Percentiles rank a stretch among this genome's conserved stretches.
Conservation (phyloP, 2,888 invertebrate species). For the Barypeithes pellucidus region DNA sequence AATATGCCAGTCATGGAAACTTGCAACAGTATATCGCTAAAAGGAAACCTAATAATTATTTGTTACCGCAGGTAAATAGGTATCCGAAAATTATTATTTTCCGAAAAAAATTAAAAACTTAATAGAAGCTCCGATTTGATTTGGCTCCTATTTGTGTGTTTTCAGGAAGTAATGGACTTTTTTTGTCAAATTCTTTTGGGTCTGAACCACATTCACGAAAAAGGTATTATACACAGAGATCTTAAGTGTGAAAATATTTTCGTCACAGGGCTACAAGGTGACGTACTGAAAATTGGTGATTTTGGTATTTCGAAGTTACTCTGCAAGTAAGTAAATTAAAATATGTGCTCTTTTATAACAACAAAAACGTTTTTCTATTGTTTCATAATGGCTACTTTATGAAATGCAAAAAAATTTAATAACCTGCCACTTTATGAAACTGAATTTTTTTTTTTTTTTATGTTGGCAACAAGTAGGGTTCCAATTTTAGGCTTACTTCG, state of each 20-base stretch:
- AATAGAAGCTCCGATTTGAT: too few relatives aligned
- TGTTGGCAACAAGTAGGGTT: too few relatives aligned
- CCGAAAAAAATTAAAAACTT: too few relatives aligned
- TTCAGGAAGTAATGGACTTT: conserved; percentile 79
- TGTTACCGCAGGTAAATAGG: conserved; percentile 78
- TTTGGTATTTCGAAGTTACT: conserved; percentile 89
- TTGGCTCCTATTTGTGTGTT: too few relatives aligned
- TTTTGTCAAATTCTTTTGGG: conserved; percentile 85
- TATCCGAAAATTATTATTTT: too few relatives aligned
- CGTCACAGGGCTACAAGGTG: conserved; percentile 78
- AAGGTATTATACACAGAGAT: conserved; percentile 87
- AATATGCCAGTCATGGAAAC: conserved; percentile 87
- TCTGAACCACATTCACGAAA: conserved; percentile 85
- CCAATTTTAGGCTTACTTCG: too few relatives aligned
- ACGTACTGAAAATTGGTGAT: conserved; percentile 86
- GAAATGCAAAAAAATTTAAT: too few relatives aligned
- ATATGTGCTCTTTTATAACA: too few relatives aligned
- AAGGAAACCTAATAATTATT: conserved; percentile 67
- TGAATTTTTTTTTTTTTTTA: too few relatives aligned
- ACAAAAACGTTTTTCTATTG: too few relatives aligned
- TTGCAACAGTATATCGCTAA: conserved; percentile 80
- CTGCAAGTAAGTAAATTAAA: conserved; percentile 73
- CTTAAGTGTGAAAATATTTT: conserved; percentile 90
- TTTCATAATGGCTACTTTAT: too few relatives aligned
- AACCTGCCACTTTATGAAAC: too few relatives aligned